Base-by-base conservation (phyloP, 2,113 vertebrate genomes). In the Empidonax traillii region DNA sequence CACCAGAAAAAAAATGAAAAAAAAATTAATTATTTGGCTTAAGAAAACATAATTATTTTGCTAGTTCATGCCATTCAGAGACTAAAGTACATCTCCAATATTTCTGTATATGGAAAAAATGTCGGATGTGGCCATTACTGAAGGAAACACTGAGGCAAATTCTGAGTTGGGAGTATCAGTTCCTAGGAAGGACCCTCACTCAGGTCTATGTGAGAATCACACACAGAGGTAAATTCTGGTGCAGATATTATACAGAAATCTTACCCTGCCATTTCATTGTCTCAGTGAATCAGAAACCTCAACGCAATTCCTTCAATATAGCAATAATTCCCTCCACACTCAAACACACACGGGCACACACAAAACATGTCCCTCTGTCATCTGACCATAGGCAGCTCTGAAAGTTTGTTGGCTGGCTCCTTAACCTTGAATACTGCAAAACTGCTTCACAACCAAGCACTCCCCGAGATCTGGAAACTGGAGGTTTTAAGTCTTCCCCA, bases 61-160 rank as follows among this genome's bases (percentile, higher is more conserved):
- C 33, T 92, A 89, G 94, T 76, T 95, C 55, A 52, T 62, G 47
- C 39, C 58, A 24, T 56, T 43, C 43, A 67, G 53, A 94, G 44
- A 41, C 27, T 87, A 24, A 88, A 93, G 27, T 37, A 73, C 22
- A 78, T 46, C 31, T 68, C 35, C 44, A 39, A 55, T 18, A 43
- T 8, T 79, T 85, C 17, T 18, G 6, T 44, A 12, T 55, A 28
- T 43, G 47, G 47, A 72, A 80, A 77, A 85, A 86, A 62, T 41
- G 22, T 18, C 35, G 46, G 33, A 92, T 55, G 20, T 59, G 66
- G 12, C 52, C 41, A 49, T 63, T 77, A 65, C 14, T 30, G 80
- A 85, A 74, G 68, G 52, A 82, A 88, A 44, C 19, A 35, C 10
- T 35, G 49, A 47, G 35, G 51, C 28, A 58, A 28, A 47, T 47